Percentiles rank a stretch among this genome's conserved stretches.
These are phyloP conservation scores for Cryptomyrus ogoouensis DNA, from an alignment of 2,113 vertebrate species.

Conservation along the genomic window DNA sequence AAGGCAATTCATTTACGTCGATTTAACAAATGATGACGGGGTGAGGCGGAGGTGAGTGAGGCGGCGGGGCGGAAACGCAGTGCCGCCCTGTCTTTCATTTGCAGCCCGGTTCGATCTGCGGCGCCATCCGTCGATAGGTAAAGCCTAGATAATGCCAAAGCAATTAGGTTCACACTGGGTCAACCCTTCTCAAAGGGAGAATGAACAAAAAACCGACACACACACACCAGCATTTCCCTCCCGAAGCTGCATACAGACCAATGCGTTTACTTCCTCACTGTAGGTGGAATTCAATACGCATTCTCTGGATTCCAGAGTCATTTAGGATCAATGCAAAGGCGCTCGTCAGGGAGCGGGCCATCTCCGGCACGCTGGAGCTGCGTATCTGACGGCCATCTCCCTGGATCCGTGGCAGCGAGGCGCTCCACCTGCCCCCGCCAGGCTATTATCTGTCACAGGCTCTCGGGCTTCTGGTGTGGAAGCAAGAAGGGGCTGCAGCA, in stretches of 20 bases:
- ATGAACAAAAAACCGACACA: not conserved
- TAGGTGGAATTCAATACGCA: not conserved
- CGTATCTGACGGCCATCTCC: not conserved
- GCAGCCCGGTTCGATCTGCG: not conserved
- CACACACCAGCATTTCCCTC: not conserved
- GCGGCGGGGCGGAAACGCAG: not conserved
- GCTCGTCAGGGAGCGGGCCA: not conserved
- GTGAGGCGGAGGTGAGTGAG: not conserved
- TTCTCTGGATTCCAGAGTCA: not conserved
- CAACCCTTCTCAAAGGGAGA: not conserved
- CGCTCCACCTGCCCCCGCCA: not conserved
- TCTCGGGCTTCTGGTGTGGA: not conserved
- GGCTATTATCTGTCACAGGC: slow-evolving; percentile 3
- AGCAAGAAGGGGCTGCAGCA: not conserved
- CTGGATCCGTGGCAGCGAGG: not conserved
- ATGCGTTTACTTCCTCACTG: not conserved
- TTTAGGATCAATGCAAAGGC: slow-evolving; percentile 4
- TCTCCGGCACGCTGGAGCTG: not conserved
- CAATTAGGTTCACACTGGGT: slow-evolving; percentile 21
- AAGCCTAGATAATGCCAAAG: slow-evolving; percentile 21
- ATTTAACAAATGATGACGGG: not conserved
- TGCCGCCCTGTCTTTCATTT: slow-evolving; percentile 3
- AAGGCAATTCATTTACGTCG: not conserved
- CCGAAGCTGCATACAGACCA: not conserved
- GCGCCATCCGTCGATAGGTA: not conserved